Evolutionary conservation across 1,140 invertebrate species (phyloP).

Genomic region (Amyelois transitella): DNA sequence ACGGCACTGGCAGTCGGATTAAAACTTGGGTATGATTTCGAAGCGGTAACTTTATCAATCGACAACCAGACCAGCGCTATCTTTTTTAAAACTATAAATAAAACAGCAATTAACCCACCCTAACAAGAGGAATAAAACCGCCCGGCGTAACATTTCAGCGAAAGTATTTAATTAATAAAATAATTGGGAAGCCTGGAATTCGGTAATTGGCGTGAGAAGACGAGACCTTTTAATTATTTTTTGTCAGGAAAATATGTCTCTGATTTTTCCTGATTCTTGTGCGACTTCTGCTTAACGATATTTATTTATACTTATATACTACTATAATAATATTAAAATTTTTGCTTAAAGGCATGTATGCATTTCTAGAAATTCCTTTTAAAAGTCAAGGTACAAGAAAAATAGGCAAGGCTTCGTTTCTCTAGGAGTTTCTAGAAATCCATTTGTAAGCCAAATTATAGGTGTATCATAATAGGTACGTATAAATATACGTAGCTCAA

Average conservation of each 20-base stretch:
- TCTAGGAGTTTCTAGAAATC: too few species aligned
- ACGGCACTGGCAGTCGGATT: too few species aligned
- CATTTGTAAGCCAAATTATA: too few species aligned
- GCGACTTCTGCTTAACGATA: background rate
- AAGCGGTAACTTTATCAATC: too few species aligned
- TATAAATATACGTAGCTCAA: too few species aligned
- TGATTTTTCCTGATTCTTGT: background rate
- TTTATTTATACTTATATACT: background rate
- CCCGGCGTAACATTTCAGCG: slow-evolving; percentile 13
- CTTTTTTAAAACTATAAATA: background rate
- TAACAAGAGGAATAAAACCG: background rate
- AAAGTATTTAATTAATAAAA: background rate
- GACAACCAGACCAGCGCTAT: too few species aligned
- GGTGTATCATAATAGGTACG: too few species aligned
- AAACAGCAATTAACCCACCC: background rate
- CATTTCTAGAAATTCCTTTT: too few species aligned
- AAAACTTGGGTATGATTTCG: too few species aligned
- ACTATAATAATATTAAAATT: background rate
- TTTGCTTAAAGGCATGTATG: too few species aligned
- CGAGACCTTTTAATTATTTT: background rate
- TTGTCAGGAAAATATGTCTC: background rate
- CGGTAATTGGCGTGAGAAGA: slow-evolving; percentile 10
- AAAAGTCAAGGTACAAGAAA: too few species aligned
- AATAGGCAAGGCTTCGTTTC: too few species aligned
- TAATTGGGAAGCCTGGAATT: background rate